Percentiles rank a stretch among this genome's conserved stretches.
Evolutionary conservation across 2,888 invertebrate genomes (phyloP).

Genomic region (Epinotia nisella): DNA sequence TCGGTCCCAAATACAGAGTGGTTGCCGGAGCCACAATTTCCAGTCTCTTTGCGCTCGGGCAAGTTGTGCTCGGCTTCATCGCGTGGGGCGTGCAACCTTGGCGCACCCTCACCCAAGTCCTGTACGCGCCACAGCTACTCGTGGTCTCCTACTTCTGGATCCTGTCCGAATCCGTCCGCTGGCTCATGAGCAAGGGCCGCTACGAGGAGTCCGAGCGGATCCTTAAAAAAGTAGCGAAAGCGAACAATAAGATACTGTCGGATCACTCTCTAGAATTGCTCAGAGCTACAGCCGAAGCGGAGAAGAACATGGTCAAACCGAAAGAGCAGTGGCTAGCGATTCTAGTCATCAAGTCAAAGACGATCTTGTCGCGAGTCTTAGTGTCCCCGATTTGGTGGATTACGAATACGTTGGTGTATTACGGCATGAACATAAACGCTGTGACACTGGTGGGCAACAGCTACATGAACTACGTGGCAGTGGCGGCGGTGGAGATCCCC

Average conservation of each 20-base stretch:
- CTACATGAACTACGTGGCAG: conserved; percentile 88
- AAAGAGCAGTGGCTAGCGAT: conserved; percentile 70
- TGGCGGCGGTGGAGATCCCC: conserved; percentile 88
- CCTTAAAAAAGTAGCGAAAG: conserved; percentile 86
- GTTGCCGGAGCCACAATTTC: conserved; percentile 89
- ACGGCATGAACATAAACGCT: conserved; percentile 88
- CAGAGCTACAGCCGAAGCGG: conserved; percentile 67
- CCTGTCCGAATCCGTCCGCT: conserved; percentile 90
- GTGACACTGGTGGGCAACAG: conserved; percentile 87
- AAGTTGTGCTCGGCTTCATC: conserved; percentile 88
- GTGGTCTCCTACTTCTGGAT: conserved; percentile 89
- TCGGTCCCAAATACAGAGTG: conserved; percentile 90
- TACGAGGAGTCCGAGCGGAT: conserved; percentile 87
- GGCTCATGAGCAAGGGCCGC: conserved; percentile 89
- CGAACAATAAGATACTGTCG: conserved; percentile 85
- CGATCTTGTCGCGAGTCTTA: conserved; percentile 64
- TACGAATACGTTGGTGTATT: conserved; percentile 88
- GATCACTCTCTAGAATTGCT: conserved; percentile 80
- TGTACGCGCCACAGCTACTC: conserved; percentile 89
- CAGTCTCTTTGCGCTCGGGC: conserved; percentile 90
- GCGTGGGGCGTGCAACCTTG: conserved; percentile 89
- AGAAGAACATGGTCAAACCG: conserved; percentile 61
- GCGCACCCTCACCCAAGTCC: conserved; percentile 87
- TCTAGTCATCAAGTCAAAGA: conserved; percentile 64
- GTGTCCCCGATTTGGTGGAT: conserved; percentile 87